Percentiles rank a stretch among this genome's conserved stretches.
These are phyloP conservation scores for Sarcophaga variegata DNA, from an alignment of 2,888 invertebrate genomes.

Conservation along the genomic window DNA sequence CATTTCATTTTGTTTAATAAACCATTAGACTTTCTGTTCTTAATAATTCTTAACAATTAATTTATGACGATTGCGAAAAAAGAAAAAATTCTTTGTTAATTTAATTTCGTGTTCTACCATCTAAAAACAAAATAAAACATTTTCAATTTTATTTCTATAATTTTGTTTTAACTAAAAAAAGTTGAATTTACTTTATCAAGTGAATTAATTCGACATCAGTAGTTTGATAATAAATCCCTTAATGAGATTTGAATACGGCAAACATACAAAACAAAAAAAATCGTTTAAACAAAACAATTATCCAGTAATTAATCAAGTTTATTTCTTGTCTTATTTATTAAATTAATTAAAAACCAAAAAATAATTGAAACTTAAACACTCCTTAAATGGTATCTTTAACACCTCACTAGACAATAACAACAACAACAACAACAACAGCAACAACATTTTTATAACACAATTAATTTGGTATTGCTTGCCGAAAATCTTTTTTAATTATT, in stretches of 20 bases:
- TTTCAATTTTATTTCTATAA: too few species aligned
- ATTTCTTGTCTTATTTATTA: neutral
- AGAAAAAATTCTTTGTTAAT: constrained; percentile 1
- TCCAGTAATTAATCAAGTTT: constrained; percentile 30
- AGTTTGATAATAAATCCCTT: constrained; percentile 14
- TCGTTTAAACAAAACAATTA: constrained; percentile 5
- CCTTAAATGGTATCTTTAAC: constrained; percentile 50
- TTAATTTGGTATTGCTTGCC: neutral
- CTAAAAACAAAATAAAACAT: too few species aligned
- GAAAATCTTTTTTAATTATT: neutral
- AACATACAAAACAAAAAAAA: neutral
- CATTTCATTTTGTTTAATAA: constrained; percentile 26
- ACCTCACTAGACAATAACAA: constrained; percentile 26
- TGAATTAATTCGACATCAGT: neutral
- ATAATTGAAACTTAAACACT: constrained; percentile 29
- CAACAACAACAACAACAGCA: neutral
- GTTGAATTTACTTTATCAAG: too few species aligned
- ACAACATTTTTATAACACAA: neutral
- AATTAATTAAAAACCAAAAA: constrained; percentile 24
- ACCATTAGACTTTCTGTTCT: constrained; percentile 31
- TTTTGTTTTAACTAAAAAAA: too few species aligned
- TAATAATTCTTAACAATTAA: constrained; percentile 49
- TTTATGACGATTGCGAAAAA: neutral
- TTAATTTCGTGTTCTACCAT: neutral
- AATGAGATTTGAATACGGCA: neutral